A percentile compares a stretch with the other conserved stretches of the same genome.
Evolutionary conservation across 23 tunicate genomes (phyloP).

Genomic region (Trididemnum clinides): DNA sequence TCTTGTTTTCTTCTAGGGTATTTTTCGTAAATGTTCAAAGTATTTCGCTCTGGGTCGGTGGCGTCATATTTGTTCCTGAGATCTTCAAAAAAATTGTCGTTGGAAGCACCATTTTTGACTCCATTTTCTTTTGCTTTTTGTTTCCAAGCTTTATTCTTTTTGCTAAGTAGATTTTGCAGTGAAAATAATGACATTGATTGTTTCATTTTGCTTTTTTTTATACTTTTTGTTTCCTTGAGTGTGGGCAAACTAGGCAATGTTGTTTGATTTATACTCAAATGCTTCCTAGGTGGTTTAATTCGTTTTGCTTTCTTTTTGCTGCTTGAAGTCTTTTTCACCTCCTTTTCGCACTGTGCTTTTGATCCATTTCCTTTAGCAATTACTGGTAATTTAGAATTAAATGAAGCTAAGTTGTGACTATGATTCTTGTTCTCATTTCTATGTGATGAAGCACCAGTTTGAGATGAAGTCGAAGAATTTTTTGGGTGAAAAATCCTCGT

Average conservation of each 20-base stretch:
- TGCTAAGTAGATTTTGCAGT: constrained; percentile 28
- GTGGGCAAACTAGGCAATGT: background rate
- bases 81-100: background rate
- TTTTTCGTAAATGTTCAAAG: constrained; percentile 49
- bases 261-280: background rate
- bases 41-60: background rate
- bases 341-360: background rate
- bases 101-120: background rate
- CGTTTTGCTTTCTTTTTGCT: background rate
- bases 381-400: background rate
- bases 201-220: background rate
- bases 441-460: too few species aligned
- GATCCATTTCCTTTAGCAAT: background rate
- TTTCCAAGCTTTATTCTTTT: constrained; percentile 1
- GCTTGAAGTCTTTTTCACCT: background rate
- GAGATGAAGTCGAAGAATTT: too few species aligned
- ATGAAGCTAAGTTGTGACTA: too few species aligned
- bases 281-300: constrained; percentile 13
- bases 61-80: background rate
- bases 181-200: constrained; percentile 27
- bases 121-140: background rate
- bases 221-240: background rate
- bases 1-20: constrained; percentile 52
- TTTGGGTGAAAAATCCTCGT: background rate
- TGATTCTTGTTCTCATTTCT: too few species aligned